phyloP scores from a whole-genome alignment of 1,140 invertebrate genomes.

The Capitella teleta region DNA sequence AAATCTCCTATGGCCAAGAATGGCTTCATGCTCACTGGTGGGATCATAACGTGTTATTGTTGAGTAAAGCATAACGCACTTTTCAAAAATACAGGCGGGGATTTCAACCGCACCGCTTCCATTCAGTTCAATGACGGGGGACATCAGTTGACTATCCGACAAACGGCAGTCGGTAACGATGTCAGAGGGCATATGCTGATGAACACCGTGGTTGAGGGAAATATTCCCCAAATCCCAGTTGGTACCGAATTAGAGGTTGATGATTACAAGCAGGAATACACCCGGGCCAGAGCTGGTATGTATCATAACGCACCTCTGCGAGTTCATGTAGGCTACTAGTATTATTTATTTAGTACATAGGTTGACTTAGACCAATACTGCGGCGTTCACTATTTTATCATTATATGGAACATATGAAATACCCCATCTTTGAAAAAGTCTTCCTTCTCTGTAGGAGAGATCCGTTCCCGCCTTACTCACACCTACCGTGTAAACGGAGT shows the following conservation, averaged over 20 bases:
- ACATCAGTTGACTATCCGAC: conserved; percentile 48
- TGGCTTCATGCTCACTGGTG: conserved; percentile 71
- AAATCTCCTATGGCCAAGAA: conserved; percentile 56
- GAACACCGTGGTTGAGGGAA: conserved; percentile 64
- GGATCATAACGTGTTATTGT: too few species aligned
- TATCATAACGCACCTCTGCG: too few species aligned
- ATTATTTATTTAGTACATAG: too few species aligned
- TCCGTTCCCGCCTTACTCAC: conserved; percentile 42
- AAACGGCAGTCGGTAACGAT: conserved; percentile 74
- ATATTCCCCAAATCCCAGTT: conserved; percentile 55
- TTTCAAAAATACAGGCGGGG: neutral
- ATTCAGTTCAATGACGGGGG: conserved; percentile 1
- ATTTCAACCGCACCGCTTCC: conserved; percentile 8
- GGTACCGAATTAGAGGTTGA: conserved; percentile 57
- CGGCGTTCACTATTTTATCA: too few species aligned
- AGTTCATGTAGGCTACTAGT: too few species aligned
- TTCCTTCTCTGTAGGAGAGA: conserved; percentile 31
- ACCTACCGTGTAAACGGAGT: conserved; percentile 42
- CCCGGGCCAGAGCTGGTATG: too few species aligned
- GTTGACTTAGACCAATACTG: too few species aligned
- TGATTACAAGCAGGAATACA: conserved; percentile 74
- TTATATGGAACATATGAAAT: too few species aligned
- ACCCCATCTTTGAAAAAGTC: neutral
- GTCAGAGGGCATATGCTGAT: conserved; percentile 71
- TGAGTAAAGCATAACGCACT: too few species aligned